phyloP scores from a whole-genome alignment of 2,888 invertebrate genomes.

The Dynastes maya region DNA sequence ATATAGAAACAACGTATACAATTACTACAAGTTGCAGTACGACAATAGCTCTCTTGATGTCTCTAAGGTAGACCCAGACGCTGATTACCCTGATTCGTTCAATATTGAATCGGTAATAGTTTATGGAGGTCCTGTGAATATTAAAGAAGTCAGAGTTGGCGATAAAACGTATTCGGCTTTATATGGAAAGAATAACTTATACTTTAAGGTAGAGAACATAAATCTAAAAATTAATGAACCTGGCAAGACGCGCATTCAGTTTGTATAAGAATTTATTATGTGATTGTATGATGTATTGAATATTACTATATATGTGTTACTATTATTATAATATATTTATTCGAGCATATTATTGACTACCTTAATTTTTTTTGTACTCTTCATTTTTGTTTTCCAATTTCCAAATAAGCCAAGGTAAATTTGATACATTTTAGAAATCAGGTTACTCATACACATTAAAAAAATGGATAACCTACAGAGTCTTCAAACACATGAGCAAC shows the following conservation, averaged over 20 bases:
- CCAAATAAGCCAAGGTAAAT: too few relatives aligned
- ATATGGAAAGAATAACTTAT: background rate
- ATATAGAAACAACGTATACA: conserved; percentile 65
- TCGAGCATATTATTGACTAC: too few relatives aligned
- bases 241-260: background rate
- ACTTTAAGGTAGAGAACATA: background rate
- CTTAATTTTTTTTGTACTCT: too few relatives aligned
- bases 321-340: background rate
- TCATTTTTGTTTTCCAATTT: too few relatives aligned
- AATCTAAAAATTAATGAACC: background rate
- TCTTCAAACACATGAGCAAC: too few relatives aligned
- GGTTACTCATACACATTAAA: too few relatives aligned
- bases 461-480: too few relatives aligned
- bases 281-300: background rate
- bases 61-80: conserved; percentile 27
- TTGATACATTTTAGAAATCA: too few relatives aligned
- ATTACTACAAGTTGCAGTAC: conserved; percentile 17
- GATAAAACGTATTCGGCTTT: background rate
- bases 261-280: conserved; percentile 1
- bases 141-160: background rate
- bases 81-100: background rate
- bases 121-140: background rate
- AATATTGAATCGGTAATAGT: background rate
- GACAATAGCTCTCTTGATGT: background rate
- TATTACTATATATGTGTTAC: background rate